Evolutionary conservation across 2,888 invertebrate species (phyloP).

Genomic region (Drosophila anomalata): DNA sequence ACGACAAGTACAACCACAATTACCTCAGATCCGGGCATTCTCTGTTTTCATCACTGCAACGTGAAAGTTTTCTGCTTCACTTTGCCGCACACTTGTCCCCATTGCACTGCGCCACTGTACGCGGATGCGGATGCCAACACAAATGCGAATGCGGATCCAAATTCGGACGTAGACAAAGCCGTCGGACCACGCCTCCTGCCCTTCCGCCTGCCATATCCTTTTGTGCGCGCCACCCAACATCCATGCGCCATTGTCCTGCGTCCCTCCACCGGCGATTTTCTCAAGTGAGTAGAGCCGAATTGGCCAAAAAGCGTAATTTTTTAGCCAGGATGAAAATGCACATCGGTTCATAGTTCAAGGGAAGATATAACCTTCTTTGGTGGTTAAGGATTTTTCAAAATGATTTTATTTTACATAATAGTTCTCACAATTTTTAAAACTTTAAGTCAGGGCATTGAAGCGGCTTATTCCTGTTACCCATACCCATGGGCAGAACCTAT

Average conservation of each 20-base stretch:
- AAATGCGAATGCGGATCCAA: slow-evolving; percentile 21
- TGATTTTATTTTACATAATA: too few relatives aligned
- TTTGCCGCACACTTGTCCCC: slow-evolving; percentile 91
- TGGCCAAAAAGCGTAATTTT: slow-evolving; percentile 4
- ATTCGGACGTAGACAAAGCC: slow-evolving; percentile 31
- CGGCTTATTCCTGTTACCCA: slow-evolving; percentile 15
- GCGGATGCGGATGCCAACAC: slow-evolving; percentile 56
- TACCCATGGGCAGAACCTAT: background rate
- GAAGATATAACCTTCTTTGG: too few relatives aligned
- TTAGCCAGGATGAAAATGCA: background rate
- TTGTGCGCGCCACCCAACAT: slow-evolving; percentile 91
- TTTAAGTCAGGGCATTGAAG: slow-evolving; percentile 7
- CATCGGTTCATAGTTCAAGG: background rate
- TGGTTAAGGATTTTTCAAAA: too few relatives aligned
- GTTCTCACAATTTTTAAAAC: background rate
- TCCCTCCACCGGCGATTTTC: slow-evolving; percentile 94
- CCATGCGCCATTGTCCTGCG: slow-evolving; percentile 93
- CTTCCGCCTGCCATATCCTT: slow-evolving; percentile 94
- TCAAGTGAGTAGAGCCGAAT: slow-evolving; percentile 87
- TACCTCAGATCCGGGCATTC: slow-evolving; percentile 90
- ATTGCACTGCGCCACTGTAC: slow-evolving; percentile 88
- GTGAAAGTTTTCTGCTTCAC: slow-evolving; percentile 92
- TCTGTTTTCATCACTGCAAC: slow-evolving; percentile 95
- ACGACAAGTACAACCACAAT: slow-evolving; percentile 78
- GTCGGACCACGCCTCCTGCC: slow-evolving; percentile 87